Conservation (phyloP, 2,113 vertebrate species). For the Lucifuga dentata region DNA sequence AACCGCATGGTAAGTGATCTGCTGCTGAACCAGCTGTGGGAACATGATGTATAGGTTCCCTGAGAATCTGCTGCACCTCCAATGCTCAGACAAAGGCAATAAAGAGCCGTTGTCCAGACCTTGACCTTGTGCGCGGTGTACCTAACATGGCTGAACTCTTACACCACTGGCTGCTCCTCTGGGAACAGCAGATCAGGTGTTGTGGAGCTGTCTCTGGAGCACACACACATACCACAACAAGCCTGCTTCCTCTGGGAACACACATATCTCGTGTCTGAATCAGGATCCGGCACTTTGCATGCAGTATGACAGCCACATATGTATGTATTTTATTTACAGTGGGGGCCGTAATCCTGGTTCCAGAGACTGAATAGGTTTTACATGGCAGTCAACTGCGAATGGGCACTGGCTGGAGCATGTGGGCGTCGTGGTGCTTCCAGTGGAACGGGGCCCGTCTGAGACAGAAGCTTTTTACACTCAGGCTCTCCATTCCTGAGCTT, state of each 20-base stretch:
- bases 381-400: conserved; percentile 75
- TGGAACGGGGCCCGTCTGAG: conserved; percentile 58
- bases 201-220: conserved; percentile 57
- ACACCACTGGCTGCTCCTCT: conserved; percentile 15
- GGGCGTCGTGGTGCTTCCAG: conserved; percentile 66
- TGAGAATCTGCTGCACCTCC: conserved; percentile 41
- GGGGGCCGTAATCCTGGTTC: conserved; percentile 25
- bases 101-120: conserved; percentile 68
- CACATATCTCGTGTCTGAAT: conserved; percentile 28
- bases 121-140: conserved; percentile 61
- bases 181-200: conserved; percentile 61
- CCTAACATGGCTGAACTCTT: conserved; percentile 29
- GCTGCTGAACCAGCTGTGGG: conserved; percentile 52
- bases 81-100: conserved; percentile 37
- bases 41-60: conserved; percentile 45
- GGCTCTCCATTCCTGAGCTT: conserved; percentile 77
- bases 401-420: conserved; percentile 55
- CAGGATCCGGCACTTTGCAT: conserved; percentile 2
- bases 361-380: conserved; percentile 63
- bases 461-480: conserved; percentile 71
- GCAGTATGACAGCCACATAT: background rate
- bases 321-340: conserved; percentile 38
- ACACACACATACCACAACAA: conserved; percentile 60
- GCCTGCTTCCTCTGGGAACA: conserved; percentile 36
- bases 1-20: conserved; percentile 49